phyloP scores from a whole-genome alignment of 1,140 invertebrate species.

The Semibalanus balanoides region DNA sequence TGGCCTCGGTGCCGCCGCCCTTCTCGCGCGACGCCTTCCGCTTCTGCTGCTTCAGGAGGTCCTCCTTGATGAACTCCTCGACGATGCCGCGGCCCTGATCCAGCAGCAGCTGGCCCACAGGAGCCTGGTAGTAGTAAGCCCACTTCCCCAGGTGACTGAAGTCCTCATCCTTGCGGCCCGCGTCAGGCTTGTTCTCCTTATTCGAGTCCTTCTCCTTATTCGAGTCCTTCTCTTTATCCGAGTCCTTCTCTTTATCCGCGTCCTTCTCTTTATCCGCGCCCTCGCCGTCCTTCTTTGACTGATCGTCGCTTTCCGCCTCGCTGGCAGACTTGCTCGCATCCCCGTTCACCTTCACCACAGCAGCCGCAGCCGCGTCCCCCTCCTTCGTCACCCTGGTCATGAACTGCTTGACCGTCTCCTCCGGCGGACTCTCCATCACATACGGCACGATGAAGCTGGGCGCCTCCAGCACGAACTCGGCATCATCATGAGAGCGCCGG shows the following conservation, averaged over 20 bases:
- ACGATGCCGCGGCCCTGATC: constrained; percentile 81
- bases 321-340: constrained; percentile 41
- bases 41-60: constrained; percentile 73
- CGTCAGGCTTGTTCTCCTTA: constrained; percentile 13
- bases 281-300: constrained; percentile 21
- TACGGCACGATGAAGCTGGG: constrained; percentile 83
- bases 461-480: constrained; percentile 79
- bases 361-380: constrained; percentile 6
- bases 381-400: constrained; percentile 17
- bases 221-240: constrained; percentile 10
- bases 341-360: constrained; percentile 26
- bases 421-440: constrained; percentile 74
- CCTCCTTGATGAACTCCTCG: constrained; percentile 81
- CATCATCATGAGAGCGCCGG: constrained; percentile 36
- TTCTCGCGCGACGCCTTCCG: constrained; percentile 42
- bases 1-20: constrained; percentile 33
- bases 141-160: constrained; percentile 21
- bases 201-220: constrained; percentile 23
- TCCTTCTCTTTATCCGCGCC: constrained; percentile 37
- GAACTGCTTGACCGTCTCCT: constrained; percentile 58
- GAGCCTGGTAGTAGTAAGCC: constrained; percentile 56
- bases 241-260: constrained; percentile 25
- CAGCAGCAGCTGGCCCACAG: constrained; percentile 80
- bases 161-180: constrained; percentile 18
- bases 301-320: constrained; percentile 33